phyloP scores from a whole-genome alignment of 92 coral and sea anemone genomes.

The Heliopora coerulea region DNA sequence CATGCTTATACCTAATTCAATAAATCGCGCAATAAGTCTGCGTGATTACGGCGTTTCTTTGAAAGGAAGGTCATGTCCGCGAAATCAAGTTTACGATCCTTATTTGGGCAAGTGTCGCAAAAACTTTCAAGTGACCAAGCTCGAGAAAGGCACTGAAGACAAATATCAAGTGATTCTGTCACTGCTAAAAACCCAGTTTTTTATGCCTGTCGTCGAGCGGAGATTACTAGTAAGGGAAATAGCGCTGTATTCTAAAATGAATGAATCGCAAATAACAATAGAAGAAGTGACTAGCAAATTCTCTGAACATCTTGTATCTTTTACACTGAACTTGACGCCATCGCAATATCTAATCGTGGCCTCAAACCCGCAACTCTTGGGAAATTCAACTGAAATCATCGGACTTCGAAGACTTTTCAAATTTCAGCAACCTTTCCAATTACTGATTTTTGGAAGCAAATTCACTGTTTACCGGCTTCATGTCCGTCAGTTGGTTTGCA shows the following conservation, averaged over 20 bases:
- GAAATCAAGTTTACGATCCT: conserved; percentile 9
- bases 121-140: background rate
- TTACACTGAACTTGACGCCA: conserved; percentile 15
- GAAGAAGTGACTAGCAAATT: background rate
- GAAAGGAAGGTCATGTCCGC: background rate
- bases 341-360: conserved; percentile 1
- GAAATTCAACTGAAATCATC: background rate
- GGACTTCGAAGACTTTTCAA: conserved; percentile 4
- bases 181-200: background rate
- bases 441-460: background rate
- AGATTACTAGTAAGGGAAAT: too few species aligned
- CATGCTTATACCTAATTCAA: background rate
- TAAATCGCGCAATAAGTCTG: background rate
- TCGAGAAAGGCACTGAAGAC: background rate
- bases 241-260: conserved; percentile 14
- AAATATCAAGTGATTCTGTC: background rate
- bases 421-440: conserved; percentile 3
- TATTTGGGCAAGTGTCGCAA: background rate
- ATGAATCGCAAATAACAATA: conserved; percentile 1
- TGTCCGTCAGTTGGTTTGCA: conserved; percentile 10
- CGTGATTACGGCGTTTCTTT: background rate
- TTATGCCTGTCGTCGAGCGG: too few species aligned
- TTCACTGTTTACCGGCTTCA: background rate
- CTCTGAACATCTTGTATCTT: background rate
- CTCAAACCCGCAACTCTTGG: background rate